Conservation (phyloP, 1,140 invertebrate species). For the Heterodera carotae region DNA sequence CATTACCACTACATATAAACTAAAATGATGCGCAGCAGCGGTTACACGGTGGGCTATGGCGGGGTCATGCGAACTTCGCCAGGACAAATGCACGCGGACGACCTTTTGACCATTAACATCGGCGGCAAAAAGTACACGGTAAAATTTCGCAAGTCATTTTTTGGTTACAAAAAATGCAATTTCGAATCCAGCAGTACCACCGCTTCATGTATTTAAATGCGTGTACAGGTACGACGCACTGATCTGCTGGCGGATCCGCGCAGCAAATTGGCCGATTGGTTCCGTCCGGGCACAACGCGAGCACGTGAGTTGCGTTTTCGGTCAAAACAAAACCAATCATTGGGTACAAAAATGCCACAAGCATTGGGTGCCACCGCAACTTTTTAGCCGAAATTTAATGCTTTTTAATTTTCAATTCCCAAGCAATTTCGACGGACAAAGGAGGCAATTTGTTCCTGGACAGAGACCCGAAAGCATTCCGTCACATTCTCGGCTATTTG, state of each 20-base stretch:
- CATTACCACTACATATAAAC: too few species aligned
- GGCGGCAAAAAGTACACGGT: conserved; percentile 64
- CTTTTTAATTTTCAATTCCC: too few species aligned
- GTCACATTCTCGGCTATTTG: conserved; percentile 62
- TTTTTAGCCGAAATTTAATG: too few species aligned
- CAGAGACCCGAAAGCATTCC: conserved; percentile 60
- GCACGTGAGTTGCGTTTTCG: too few species aligned
- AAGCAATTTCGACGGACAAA: conserved; percentile 59
- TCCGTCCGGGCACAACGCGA: conserved; percentile 35
- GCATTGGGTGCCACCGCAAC: too few species aligned
- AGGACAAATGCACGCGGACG: conserved; percentile 5
- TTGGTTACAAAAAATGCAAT: too few species aligned
- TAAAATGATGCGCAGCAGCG: background rate
- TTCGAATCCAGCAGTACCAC: too few species aligned
- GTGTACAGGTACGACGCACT: conserved; percentile 56
- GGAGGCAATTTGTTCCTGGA: conserved; percentile 62
- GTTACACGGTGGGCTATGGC: background rate
- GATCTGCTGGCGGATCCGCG: conserved; percentile 62
- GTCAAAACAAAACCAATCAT: too few species aligned
- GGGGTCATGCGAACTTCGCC: too few species aligned
- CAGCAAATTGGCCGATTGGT: conserved; percentile 52
- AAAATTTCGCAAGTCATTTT: too few species aligned
- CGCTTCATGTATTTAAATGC: too few species aligned
- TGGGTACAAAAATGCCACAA: too few species aligned
- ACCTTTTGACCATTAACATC: conserved; percentile 56